Evolutionary conservation across 2,797 vertebrate species (phyloP), one percentile per base, ranked within the genome.

Genomic region (Liasis olivaceus): DNA sequence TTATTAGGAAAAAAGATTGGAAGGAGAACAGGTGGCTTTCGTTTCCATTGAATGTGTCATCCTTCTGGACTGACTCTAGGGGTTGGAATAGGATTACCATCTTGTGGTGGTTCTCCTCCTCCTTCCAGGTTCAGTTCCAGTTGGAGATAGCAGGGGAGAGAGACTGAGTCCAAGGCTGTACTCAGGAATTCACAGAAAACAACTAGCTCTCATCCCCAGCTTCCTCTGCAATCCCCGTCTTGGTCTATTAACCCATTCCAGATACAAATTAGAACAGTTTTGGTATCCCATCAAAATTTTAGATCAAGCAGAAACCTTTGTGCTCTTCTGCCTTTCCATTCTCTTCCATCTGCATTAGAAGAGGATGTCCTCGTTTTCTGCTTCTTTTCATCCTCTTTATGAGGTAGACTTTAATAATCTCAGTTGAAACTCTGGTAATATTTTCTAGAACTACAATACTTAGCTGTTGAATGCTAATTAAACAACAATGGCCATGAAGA

Each of bases 371-470:
- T 87, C 66, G 87, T 92, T 81, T 90, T 90, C 63, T 56, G 47
- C n/a, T 72, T 72, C 81, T 60, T 3, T 77, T 64, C 24, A n/a
- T 77, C 64, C 14, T 77, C 64, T 14, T 89, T 77, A 90, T 84
- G 9, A 81, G 12, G 26, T 92, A 92, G 20, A n/a, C 26, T 9
- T 60, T 93, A 86, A 93, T 93, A 90, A 87, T 92, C 63, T 60
- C 63, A 86, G n/a, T 58, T 94, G 90, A 92, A 89, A 63, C 51
- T 89, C 51, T 64, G 84, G 90, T 93, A 95, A 92, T 17, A 66
- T 95, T 77, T 59, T 63, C 84, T 86, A 87, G 63, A 93, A 54
- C 85, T 81, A 47, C 42, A 64, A 92, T 89, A 36, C 1, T 90
- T 87, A 90, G 69, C 56, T 31, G 15, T 0, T 0, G 4, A 3